These are phyloP conservation scores for Penelope pileata DNA, from an alignment of 2,113 vertebrate genomes.

Conservation along the genomic window DNA sequence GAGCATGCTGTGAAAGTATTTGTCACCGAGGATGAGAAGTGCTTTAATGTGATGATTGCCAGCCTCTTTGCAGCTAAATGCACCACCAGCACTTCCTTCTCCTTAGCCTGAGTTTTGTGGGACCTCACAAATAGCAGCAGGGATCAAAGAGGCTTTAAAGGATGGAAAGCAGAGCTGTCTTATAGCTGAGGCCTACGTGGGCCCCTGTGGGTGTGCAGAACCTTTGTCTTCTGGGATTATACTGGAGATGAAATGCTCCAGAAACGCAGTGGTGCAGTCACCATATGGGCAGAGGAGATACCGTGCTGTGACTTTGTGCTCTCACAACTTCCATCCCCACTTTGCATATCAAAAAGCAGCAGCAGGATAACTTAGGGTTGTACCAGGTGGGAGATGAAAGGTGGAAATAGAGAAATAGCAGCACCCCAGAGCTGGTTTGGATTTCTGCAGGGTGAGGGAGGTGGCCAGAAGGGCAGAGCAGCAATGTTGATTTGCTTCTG, in stretches of 20 bases:
- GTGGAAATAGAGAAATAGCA: neutral
- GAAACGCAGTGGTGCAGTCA: neutral
- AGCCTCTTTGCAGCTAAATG: neutral
- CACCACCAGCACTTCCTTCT: neutral
- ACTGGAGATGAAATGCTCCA: neutral
- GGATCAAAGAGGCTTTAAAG: neutral
- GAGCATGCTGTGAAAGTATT: rapidly evolving
- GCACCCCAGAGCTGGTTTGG: rapidly evolving
- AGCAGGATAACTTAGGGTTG: rapidly evolving
- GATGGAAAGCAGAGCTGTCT: neutral
- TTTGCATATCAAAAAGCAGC: neutral
- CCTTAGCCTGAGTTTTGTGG: neutral
- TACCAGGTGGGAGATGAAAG: neutral
- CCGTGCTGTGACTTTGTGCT: neutral
- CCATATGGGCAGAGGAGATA: neutral
- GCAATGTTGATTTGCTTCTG: too few relatives aligned
- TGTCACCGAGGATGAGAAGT: neutral
- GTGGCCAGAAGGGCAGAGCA: neutral
- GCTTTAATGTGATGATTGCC: neutral
- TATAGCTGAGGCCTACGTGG: neutral
- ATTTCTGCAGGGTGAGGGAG: neutral
- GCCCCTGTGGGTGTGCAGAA: neutral
- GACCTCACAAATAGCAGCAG: neutral
- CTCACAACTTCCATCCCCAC: neutral
- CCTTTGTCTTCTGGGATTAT: neutral